Evolutionary conservation across 2,797 vertebrate species (phyloP).

Genomic region (Diplodus sargus): DNA sequence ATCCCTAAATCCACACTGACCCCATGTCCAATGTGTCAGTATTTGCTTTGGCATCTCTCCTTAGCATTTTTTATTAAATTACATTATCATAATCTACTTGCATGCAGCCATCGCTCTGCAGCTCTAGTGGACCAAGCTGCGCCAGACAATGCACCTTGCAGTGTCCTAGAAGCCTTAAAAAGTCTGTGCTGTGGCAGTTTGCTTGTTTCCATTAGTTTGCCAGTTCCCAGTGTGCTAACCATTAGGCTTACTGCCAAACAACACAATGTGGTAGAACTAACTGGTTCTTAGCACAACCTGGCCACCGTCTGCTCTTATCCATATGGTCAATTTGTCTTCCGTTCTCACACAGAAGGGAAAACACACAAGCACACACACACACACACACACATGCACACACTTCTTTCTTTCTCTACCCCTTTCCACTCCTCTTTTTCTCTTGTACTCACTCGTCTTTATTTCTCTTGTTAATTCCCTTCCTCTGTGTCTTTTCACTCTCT

Average conservation of each 20-base stretch:
- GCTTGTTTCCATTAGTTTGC: constrained; percentile 65
- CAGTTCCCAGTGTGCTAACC: constrained; percentile 70
- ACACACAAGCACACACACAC: constrained; percentile 22
- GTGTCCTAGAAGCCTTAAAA: constrained; percentile 56
- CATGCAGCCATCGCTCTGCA: constrained; percentile 11
- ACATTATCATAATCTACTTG: constrained; percentile 29
- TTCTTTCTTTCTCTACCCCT: neutral
- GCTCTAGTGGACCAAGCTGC: neutral
- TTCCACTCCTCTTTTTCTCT: neutral
- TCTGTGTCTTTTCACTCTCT: neutral
- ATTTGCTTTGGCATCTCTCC: constrained; percentile 25
- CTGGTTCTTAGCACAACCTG: constrained; percentile 73
- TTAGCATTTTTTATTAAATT: constrained; percentile 25
- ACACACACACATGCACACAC: constrained; percentile 17
- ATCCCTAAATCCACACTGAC: constrained; percentile 1
- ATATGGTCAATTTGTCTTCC: constrained; percentile 72
- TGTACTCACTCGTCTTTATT: neutral
- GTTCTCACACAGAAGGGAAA: constrained; percentile 43
- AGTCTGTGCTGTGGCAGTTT: constrained; percentile 49
- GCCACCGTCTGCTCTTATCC: constrained; percentile 72
- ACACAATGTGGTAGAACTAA: constrained; percentile 74
- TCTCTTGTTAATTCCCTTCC: neutral
- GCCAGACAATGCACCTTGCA: constrained; percentile 52
- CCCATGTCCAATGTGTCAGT: constrained; percentile 3
- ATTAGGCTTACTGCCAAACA: constrained; percentile 73